phyloP scores from a whole-genome alignment of 2,888 invertebrate species.

The Polyommatus iphigenia region DNA sequence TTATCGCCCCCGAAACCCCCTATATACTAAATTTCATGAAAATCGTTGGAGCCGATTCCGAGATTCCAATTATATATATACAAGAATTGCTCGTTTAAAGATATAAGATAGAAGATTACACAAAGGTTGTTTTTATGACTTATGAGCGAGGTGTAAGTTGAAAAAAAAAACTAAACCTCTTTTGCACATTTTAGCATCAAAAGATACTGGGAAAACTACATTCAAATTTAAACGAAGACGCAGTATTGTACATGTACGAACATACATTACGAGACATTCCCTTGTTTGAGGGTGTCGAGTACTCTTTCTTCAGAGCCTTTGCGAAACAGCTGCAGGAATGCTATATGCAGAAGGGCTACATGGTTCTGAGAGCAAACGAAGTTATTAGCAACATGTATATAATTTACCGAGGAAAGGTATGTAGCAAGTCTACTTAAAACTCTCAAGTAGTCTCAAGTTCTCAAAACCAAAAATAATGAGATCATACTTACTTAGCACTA shows the following conservation, averaged over 20 bases:
- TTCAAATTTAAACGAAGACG: slow-evolving; percentile 77
- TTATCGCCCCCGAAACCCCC: too few relatives aligned
- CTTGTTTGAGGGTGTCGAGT: slow-evolving; percentile 74
- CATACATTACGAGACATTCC: slow-evolving; percentile 76
- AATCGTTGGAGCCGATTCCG: too few relatives aligned
- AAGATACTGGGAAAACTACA: slow-evolving; percentile 73
- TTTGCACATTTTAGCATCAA: slow-evolving; percentile 59
- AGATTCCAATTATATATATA: too few relatives aligned
- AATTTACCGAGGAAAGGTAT: slow-evolving; percentile 72
- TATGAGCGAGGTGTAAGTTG: too few relatives aligned
- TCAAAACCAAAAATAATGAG: too few relatives aligned
- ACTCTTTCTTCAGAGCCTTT: slow-evolving; percentile 76
- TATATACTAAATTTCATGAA: too few relatives aligned
- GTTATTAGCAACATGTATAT: slow-evolving; percentile 69
- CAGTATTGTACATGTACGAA: slow-evolving; percentile 76
- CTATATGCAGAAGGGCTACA: slow-evolving; percentile 72
- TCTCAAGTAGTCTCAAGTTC: too few relatives aligned
- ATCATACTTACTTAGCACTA: too few relatives aligned
- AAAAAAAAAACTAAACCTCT: background rate
- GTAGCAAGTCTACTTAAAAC: background rate
- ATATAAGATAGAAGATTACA: too few relatives aligned
- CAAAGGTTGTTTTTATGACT: too few relatives aligned
- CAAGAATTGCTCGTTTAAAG: too few relatives aligned
- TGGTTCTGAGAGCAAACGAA: slow-evolving; percentile 69
- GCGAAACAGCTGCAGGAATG: slow-evolving; percentile 70